phyloP scores from a whole-genome alignment of 1,140 invertebrate genomes.

The Lethrus apterus region DNA sequence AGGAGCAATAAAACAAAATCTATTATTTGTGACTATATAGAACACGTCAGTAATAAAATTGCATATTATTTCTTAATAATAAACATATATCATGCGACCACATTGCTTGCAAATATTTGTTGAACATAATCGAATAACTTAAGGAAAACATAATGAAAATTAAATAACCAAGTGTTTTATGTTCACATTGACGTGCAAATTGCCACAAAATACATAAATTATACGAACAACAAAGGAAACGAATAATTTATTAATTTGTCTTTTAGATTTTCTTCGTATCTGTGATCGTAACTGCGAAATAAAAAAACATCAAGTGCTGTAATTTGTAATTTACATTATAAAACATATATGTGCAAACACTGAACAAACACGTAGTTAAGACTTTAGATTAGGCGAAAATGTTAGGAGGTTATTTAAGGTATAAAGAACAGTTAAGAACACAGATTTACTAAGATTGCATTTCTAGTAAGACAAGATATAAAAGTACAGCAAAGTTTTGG shows the following conservation, averaged over 20 bases:
- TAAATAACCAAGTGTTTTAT: conserved; percentile 21
- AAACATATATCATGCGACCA: conserved; percentile 9
- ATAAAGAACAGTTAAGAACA: conserved; percentile 28
- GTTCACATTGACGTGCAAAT: conserved; percentile 23
- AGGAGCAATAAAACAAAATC: too few relatives aligned
- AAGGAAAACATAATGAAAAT: conserved; percentile 18
- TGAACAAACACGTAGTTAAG: not conserved
- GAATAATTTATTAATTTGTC: not conserved
- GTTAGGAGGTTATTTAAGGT: not conserved
- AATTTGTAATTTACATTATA: not conserved
- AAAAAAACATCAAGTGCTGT: not conserved
- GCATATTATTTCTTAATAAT: conserved; percentile 13
- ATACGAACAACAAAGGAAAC: conserved; percentile 7
- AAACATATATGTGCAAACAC: not conserved
- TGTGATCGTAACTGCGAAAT: conserved; percentile 24
- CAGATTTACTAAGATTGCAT: conserved; percentile 18
- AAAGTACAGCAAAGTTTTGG: conserved; percentile 29
- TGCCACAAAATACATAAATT: conserved; percentile 22
- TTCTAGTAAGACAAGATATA: not conserved
- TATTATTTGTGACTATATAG: too few relatives aligned
- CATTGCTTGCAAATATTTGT: conserved; percentile 16
- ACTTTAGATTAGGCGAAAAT: not conserved
- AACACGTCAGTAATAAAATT: conserved; percentile 1
- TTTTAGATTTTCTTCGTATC: conserved; percentile 13
- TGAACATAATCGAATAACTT: conserved; percentile 18